phyloP scores from a whole-genome alignment of 2,888 invertebrate species.

The Lasiommata megera region DNA sequence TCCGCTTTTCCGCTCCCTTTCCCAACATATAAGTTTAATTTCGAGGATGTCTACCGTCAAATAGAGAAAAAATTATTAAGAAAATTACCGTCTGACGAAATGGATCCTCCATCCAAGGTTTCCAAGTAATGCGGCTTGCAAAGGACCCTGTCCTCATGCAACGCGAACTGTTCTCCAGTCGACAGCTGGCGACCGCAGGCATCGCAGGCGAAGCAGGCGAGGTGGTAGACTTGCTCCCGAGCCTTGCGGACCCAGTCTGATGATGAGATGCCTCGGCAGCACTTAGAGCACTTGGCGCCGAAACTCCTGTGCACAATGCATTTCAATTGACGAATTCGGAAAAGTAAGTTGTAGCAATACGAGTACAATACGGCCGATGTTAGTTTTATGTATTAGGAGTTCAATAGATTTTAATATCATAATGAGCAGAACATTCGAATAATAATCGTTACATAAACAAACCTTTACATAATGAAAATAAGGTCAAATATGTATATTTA shows the following conservation, averaged over 20 bases:
- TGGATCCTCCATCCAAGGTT: slow-evolving; percentile 94
- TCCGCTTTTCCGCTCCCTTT: too few species aligned
- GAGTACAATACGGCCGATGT: not conserved
- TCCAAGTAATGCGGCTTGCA: slow-evolving; percentile 99
- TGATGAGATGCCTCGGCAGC: slow-evolving; percentile 94
- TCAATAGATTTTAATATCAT: too few species aligned
- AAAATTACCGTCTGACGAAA: slow-evolving; percentile 91
- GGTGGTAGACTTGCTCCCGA: slow-evolving; percentile 95
- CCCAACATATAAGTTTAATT: too few species aligned
- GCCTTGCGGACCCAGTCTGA: slow-evolving; percentile 99
- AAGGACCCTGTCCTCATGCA: slow-evolving; percentile 95
- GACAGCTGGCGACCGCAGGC: slow-evolving; percentile 95
- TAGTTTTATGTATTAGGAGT: too few species aligned
- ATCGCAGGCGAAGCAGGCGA: slow-evolving; percentile 99
- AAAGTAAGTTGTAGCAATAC: not conserved
- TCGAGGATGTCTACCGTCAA: too few species aligned
- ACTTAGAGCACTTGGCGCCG: slow-evolving; percentile 98
- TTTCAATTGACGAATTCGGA: slow-evolving; percentile 5
- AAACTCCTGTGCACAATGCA: slow-evolving; percentile 86
- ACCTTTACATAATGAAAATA: too few species aligned
- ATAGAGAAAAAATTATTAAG: not conserved
- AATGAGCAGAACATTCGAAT: too few species aligned
- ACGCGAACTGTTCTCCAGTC: slow-evolving; percentile 98
- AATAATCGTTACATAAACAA: too few species aligned
- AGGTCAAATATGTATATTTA: too few species aligned